phyloP scores from a whole-genome alignment of 2,113 vertebrate species.

The Oreocharis arfaki region DNA sequence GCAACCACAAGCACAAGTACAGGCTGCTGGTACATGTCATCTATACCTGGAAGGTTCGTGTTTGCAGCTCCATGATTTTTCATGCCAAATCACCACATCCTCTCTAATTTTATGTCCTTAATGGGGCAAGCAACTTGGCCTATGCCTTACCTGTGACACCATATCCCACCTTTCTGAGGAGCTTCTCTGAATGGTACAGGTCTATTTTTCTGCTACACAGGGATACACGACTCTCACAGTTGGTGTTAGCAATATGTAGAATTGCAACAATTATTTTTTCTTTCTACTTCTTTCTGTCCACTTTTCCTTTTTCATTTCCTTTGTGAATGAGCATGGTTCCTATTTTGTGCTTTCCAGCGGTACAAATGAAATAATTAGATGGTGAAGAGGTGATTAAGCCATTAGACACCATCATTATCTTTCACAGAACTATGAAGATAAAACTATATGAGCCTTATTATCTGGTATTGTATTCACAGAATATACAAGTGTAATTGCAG shows the following conservation, averaged over 20 bases:
- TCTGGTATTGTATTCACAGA: neutral
- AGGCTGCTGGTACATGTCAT: neutral
- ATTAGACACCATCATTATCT: neutral
- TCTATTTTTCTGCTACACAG: neutral
- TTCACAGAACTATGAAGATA: neutral
- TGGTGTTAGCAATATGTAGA: neutral
- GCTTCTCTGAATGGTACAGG: neutral
- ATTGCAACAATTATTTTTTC: neutral
- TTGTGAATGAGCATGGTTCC: neutral
- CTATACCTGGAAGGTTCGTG: neutral
- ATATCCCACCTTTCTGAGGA: neutral
- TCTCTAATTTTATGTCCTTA: neutral
- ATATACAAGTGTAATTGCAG: neutral
- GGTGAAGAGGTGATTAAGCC: neutral
- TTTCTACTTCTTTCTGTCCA: neutral
- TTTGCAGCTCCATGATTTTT: neutral
- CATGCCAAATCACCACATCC: neutral
- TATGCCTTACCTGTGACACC: neutral
- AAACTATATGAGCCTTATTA: neutral
- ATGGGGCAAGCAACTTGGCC: neutral
- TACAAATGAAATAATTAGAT: neutral
- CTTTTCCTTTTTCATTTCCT: neutral
- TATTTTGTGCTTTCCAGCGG: neutral
- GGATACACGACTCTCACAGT: rapidly evolving
- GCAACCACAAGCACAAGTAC: neutral